Conservation (phyloP, 2,113 vertebrate species). For the Athene cunicularia region DNA sequence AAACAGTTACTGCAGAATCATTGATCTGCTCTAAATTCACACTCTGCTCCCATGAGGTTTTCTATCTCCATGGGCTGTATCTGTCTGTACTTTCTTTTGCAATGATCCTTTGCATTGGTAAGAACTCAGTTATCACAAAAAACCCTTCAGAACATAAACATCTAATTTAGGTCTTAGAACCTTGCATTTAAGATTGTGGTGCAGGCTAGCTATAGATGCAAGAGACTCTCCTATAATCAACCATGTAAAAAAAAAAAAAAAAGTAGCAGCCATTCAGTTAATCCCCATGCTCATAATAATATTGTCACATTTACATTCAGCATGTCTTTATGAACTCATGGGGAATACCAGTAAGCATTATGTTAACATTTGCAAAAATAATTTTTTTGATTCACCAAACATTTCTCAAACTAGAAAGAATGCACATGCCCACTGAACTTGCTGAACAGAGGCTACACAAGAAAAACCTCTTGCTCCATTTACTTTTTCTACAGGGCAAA, state of each 20-base stretch:
- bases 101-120: neutral
- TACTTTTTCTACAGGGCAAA: neutral
- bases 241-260: neutral
- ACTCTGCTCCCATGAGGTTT: neutral
- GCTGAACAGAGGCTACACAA: neutral
- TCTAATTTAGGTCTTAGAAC: neutral
- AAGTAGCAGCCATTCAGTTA: neutral
- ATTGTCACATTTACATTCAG: neutral
- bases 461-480: neutral
- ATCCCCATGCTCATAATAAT: neutral
- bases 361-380: neutral
- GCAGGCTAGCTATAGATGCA: neutral
- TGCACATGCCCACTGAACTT: neutral
- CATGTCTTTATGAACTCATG: neutral
- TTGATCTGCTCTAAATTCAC: neutral
- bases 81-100: neutral
- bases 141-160: neutral
- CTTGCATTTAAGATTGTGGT: neutral
- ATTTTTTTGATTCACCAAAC: neutral
- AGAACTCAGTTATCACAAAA: neutral
- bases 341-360: neutral
- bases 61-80: neutral
- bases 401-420: neutral
- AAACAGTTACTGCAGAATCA: neutral
- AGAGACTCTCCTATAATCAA: neutral